A percentile compares a stretch with the other conserved stretches of the same genome.
Evolutionary conservation across 2,113 vertebrate species (phyloP).

Genomic region (Forbesichthys agassizii): DNA sequence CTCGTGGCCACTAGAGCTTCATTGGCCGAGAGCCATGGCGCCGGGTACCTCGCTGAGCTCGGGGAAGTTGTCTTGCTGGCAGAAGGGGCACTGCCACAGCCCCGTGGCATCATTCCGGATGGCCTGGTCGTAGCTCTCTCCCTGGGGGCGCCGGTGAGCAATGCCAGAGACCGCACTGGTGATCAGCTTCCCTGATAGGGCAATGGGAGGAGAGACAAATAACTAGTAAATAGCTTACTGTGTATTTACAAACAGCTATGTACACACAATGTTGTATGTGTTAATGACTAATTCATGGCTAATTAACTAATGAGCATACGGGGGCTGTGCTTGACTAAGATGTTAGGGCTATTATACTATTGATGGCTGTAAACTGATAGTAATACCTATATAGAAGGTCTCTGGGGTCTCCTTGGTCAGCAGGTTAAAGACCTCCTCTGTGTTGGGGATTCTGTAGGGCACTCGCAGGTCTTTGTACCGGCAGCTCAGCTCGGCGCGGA

Average conservation of each 20-base stretch:
- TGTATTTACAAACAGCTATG: background rate
- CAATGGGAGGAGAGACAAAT: background rate
- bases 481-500: slow-evolving; percentile 96
- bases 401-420: slow-evolving; percentile 98
- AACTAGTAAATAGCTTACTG: background rate
- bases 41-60: slow-evolving; percentile 91
- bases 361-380: background rate
- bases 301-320: no score
- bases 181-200: slow-evolving; percentile 90
- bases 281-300: background rate
- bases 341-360: background rate
- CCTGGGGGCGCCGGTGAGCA: slow-evolving; percentile 94
- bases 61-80: slow-evolving; percentile 98
- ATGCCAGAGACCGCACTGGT: slow-evolving; percentile 95
- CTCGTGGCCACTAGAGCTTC: no score
- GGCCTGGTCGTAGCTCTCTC: slow-evolving; percentile 97
- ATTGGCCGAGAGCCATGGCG: background rate
- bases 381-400: slow-evolving; percentile 95
- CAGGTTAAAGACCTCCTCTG: slow-evolving; percentile 96
- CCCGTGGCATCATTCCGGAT: slow-evolving; percentile 94
- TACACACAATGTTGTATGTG: background rate
- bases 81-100: slow-evolving; percentile 98
- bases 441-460: slow-evolving; percentile 90
- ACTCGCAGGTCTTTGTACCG: slow-evolving; percentile 96
- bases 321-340: no score